Evolutionary conservation across 2,888 invertebrate genomes (phyloP).

Genomic region (Mechanitis mazaeus): DNA sequence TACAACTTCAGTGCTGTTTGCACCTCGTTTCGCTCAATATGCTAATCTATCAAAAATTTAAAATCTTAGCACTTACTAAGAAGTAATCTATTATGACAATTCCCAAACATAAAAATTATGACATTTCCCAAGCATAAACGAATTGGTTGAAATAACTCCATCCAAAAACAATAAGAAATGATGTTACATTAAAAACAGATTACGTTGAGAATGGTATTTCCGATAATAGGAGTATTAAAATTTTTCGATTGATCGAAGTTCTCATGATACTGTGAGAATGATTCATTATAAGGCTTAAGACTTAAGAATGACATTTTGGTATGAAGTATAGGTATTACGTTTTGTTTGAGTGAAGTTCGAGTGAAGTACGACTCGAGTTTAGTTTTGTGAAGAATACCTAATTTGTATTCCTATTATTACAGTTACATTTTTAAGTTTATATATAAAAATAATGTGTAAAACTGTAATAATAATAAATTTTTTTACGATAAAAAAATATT

Average conservation of each 20-base stretch:
- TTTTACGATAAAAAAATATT: too few relatives aligned
- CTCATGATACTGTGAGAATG: slow-evolving; percentile 44
- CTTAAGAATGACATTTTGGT: slow-evolving; percentile 7
- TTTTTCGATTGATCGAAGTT: slow-evolving; percentile 62
- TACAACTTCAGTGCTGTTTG: too few relatives aligned
- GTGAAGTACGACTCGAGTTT: too few relatives aligned
- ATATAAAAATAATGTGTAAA: slow-evolving; percentile 3
- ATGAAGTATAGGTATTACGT: background rate
- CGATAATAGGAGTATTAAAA: slow-evolving; percentile 59
- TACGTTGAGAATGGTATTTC: slow-evolving; percentile 44
- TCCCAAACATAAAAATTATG: too few relatives aligned
- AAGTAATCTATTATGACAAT: too few relatives aligned
- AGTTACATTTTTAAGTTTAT: too few relatives aligned
- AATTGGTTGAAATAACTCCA: slow-evolving; percentile 21
- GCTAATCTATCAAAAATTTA: too few relatives aligned
- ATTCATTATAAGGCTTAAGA: slow-evolving; percentile 12
- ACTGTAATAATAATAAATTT: background rate
- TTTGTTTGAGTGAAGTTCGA: too few relatives aligned
- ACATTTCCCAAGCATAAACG: background rate
- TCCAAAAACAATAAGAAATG: slow-evolving; percentile 30
- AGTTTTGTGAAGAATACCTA: too few relatives aligned
- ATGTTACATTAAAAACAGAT: slow-evolving; percentile 38
- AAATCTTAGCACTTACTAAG: too few relatives aligned
- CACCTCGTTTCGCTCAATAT: too few relatives aligned
- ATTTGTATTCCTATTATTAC: too few relatives aligned